Evolutionary conservation across 2,888 invertebrate species (phyloP), one percentile per base, ranked within the genome.

Genomic region (Dusona sp.): DNA sequence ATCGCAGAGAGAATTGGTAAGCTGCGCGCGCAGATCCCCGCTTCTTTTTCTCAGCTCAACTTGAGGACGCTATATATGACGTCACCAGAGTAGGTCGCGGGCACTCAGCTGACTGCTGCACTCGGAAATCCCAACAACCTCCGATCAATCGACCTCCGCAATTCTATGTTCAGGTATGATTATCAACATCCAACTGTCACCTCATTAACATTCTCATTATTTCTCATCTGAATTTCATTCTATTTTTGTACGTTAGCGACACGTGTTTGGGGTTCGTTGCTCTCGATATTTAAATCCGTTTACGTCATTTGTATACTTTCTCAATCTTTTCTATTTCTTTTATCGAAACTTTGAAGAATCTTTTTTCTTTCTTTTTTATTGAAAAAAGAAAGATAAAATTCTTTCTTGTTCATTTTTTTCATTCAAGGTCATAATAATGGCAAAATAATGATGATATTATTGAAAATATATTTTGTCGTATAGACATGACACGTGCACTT

Each of bases 1-100:
- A 64, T 83, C 48, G 67, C 65, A 72, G 36, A 83, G 72, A 70
- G 79, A 70, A 86, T 45, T 45, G 82, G 36, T 65, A 25, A 79
- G 87, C 64, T 93, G 93, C 93, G 93, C 92, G 93, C 93, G 94
- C 93, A 93, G 83, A 89, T 89, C 90, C 92, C 90, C 91, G 89
- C 90, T 91, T 90, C 74, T 89, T 91, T 87, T 70, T 85, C 87
- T 90, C 88, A 90, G 90, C 88, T 90, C 90, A 88, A 89, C 87
- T 89, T 90, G 89, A 87, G 88, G 89, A 89, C 90, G 82, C 89
- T 94, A 94, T 93, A 93, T 92, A 92, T 93, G 93, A 94, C 93
- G 93, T 93, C 93, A 93, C 91, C 88, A 83, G 90, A 92, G 90
- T 92, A 92, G 91, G 91, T 93, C 92, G 92, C 89, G 88, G 77